Percentiles rank a stretch among this genome's conserved stretches.
Evolutionary conservation across 2,888 invertebrate genomes (phyloP).

Genomic region (Clusia tigrina): DNA sequence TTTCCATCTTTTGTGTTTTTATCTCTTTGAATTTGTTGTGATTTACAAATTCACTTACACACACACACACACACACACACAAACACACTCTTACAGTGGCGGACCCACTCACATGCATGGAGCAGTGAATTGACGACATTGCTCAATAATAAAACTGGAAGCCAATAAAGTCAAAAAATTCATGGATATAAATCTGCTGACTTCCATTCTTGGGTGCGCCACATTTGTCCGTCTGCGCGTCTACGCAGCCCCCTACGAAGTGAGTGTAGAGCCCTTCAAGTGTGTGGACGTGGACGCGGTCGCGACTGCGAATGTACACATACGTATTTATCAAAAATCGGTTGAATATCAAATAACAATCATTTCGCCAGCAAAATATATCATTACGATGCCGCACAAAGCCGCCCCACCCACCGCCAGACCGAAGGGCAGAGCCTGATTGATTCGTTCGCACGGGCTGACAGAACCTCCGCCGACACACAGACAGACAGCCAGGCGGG

Average conservation of each 20-base stretch:
- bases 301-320: constrained; percentile 12
- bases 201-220: no score
- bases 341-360: constrained; percentile 59
- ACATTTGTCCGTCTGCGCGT: neutral
- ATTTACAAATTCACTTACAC: constrained; percentile 5
- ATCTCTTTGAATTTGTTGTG: neutral
- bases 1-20: constrained; percentile 31
- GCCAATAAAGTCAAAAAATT: no score
- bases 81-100: neutral
- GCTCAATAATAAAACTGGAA: no score
- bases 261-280: neutral
- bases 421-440: neutral
- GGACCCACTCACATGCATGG: no score
- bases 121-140: no score
- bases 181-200: no score
- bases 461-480: no score
- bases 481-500: no score
- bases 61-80: neutral
- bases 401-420: neutral
- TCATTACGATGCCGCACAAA: constrained; percentile 50
- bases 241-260: neutral
- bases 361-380: constrained; percentile 54
- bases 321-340: constrained; percentile 44
- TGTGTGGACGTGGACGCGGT: constrained; percentile 32
- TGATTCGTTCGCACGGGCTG: no score